These are phyloP conservation scores for Gymnobelideus leadbeateri DNA, from an alignment of 2,113 vertebrate species.

Conservation along the genomic window DNA sequence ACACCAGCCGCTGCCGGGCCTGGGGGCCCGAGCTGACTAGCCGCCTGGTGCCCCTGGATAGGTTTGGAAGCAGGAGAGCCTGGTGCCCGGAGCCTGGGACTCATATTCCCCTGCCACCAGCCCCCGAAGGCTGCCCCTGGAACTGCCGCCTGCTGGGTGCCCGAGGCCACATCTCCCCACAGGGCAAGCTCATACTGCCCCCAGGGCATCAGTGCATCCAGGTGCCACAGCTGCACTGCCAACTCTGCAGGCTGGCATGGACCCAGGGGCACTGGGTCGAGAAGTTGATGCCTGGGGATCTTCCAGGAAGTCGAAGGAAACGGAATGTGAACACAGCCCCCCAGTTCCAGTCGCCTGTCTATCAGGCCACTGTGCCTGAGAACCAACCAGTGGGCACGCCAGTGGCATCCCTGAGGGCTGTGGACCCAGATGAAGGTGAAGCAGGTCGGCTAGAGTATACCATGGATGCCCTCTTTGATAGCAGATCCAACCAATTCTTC, in stretches of 20 bases:
- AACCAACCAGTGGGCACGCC: constrained; percentile 90
- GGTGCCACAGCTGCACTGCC: constrained; percentile 78
- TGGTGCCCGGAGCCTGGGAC: constrained; percentile 74
- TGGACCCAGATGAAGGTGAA: constrained; percentile 92
- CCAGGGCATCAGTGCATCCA: constrained; percentile 85
- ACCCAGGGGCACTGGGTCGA: constrained; percentile 23
- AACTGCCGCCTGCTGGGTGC: constrained; percentile 81
- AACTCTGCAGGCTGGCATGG: constrained; percentile 76
- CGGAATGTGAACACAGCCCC: constrained; percentile 91
- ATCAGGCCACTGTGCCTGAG: constrained; percentile 94
- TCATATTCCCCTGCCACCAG: constrained; percentile 74
- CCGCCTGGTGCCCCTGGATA: constrained; percentile 72
- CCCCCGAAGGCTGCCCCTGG: constrained; percentile 70
- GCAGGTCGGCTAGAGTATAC: constrained; percentile 91
- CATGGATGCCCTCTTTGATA: constrained; percentile 96
- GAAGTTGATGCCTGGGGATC: constrained; percentile 55
- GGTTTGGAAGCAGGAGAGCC: constrained; percentile 61
- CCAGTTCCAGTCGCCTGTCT: constrained; percentile 95
- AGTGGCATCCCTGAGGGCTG: constrained; percentile 89
- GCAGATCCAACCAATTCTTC: constrained; percentile 91
- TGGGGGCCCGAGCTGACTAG: constrained; percentile 58
- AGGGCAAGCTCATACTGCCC: constrained; percentile 82
- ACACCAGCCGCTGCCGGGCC: constrained; percentile 69
- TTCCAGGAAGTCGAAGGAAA: constrained; percentile 81
- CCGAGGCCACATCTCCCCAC: constrained; percentile 80